Evolutionary conservation across 2,888 invertebrate species (phyloP).

Genomic region (Willowsia nigromaculata): DNA sequence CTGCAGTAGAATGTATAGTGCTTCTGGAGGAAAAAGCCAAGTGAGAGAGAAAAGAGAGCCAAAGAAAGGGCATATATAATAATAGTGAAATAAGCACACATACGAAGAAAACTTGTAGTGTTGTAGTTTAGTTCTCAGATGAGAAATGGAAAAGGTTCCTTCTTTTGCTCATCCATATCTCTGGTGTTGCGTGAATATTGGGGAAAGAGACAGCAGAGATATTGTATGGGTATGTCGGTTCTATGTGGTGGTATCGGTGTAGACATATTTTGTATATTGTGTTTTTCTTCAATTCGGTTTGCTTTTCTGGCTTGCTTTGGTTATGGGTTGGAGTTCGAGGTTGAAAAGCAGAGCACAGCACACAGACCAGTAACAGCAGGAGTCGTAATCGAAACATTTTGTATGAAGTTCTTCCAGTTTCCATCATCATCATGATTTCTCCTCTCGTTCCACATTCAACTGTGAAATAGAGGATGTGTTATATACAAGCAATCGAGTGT

Average conservation of each 20-base stretch:
- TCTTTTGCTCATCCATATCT: conserved; percentile 60
- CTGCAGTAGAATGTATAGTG: conserved; percentile 46
- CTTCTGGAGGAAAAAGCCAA: conserved; percentile 62
- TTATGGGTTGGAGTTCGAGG: conserved; percentile 60
- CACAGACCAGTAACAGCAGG: conserved; percentile 32
- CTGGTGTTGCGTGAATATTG: conserved; percentile 34
- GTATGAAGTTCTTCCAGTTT: conserved; percentile 40
- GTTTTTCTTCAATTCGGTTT: conserved; percentile 25
- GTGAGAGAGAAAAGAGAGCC: conserved; percentile 35
- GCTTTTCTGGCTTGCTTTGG: conserved; percentile 30
- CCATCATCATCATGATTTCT: conserved; percentile 29
- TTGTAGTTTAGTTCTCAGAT: conserved; percentile 5
- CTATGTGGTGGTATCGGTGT: background rate
- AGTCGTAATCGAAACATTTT: conserved; percentile 67
- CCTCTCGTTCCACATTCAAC: background rate
- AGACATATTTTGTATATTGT: conserved; percentile 7
- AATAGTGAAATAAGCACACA: conserved; percentile 27
- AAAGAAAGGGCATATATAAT: conserved; percentile 54
- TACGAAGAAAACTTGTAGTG: conserved; percentile 16
- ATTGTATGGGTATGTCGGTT: conserved; percentile 11
- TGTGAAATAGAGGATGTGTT: conserved; percentile 40
- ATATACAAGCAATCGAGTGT: background rate
- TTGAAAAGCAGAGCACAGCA: conserved; percentile 37
- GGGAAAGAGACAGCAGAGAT: background rate
- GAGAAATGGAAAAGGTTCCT: conserved; percentile 61